Evolutionary conservation across 2,113 vertebrate genomes (phyloP).

Genomic region (Maccullochella peelii): DNA sequence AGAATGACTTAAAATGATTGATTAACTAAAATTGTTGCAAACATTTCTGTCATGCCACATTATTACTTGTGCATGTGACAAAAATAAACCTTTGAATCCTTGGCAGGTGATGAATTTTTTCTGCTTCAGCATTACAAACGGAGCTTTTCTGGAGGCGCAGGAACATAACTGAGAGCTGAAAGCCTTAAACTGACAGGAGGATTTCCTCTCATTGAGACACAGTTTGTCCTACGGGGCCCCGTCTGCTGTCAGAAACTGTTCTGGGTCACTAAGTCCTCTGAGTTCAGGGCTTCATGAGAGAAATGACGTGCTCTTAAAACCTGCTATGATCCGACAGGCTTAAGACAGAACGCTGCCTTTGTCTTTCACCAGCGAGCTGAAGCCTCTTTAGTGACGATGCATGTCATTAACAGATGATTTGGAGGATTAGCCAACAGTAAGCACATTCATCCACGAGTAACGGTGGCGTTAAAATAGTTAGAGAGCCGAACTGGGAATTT

Average conservation of each 20-base stretch:
- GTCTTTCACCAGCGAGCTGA: not conserved
- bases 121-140: not conserved
- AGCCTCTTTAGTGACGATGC: conserved; percentile 20
- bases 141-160: not conserved
- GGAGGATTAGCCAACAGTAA: conserved; percentile 51
- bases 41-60: not conserved
- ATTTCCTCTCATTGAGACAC: not conserved
- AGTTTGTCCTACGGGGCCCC: not conserved
- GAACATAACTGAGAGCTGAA: not conserved
- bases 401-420: conserved; percentile 33
- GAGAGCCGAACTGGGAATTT: not conserved
- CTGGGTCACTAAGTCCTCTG: conserved; percentile 21
- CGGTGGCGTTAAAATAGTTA: not conserved
- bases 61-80: not conserved
- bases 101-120: not conserved
- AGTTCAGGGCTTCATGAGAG: not conserved
- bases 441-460: conserved; percentile 1
- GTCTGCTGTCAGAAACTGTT: conserved; percentile 23
- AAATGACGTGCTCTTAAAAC: not conserved
- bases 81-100: not conserved
- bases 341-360: conserved; percentile 26
- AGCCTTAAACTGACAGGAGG: not conserved
- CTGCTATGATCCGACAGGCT: not conserved
- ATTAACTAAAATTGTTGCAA: not conserved
- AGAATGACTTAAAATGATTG: too few relatives aligned